Evolutionary conservation across 2,888 invertebrate species (phyloP).

Genomic region (Amphipyra tragopoginis): DNA sequence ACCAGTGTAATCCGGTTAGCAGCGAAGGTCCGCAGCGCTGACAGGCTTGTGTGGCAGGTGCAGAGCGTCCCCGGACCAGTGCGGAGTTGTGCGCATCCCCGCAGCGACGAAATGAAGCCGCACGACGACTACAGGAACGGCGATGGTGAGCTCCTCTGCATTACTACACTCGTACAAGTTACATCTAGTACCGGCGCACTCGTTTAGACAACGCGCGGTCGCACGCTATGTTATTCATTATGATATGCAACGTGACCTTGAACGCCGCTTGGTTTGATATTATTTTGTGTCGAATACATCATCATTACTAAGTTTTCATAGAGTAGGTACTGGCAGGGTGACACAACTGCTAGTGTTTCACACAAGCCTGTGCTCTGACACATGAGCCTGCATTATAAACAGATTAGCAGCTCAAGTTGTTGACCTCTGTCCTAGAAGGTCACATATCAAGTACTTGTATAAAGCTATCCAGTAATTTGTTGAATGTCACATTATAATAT

Average conservation of each 20-base stretch:
- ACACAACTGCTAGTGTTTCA: background rate
- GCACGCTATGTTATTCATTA: slow-evolving; percentile 22
- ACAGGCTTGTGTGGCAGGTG: slow-evolving; percentile 50
- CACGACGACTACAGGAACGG: slow-evolving; percentile 78
- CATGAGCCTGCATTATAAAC: slow-evolving; percentile 6
- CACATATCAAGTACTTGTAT: background rate
- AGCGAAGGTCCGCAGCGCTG: slow-evolving; percentile 37
- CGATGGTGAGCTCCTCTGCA: slow-evolving; percentile 70
- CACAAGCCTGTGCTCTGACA: background rate
- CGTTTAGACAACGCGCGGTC: slow-evolving; percentile 20
- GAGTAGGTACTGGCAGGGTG: slow-evolving; percentile 1
- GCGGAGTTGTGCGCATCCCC: slow-evolving; percentile 15
- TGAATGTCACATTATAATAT: background rate
- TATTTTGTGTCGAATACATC: slow-evolving; percentile 17
- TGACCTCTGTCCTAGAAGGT: slow-evolving; percentile 21
- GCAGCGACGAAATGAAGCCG: slow-evolving; percentile 71
- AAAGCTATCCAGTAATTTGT: background rate
- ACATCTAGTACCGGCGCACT: background rate
- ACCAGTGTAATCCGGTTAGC: slow-evolving; percentile 69
- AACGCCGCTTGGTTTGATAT: slow-evolving; percentile 24
- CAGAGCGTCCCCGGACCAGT: slow-evolving; percentile 31
- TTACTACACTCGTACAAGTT: background rate
- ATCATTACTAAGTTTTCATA: background rate
- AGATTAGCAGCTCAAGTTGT: slow-evolving; percentile 24
- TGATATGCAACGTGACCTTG: slow-evolving; percentile 51